Evolutionary conservation across 2,888 invertebrate species (phyloP).

Genomic region (Pammene fasciana): DNA sequence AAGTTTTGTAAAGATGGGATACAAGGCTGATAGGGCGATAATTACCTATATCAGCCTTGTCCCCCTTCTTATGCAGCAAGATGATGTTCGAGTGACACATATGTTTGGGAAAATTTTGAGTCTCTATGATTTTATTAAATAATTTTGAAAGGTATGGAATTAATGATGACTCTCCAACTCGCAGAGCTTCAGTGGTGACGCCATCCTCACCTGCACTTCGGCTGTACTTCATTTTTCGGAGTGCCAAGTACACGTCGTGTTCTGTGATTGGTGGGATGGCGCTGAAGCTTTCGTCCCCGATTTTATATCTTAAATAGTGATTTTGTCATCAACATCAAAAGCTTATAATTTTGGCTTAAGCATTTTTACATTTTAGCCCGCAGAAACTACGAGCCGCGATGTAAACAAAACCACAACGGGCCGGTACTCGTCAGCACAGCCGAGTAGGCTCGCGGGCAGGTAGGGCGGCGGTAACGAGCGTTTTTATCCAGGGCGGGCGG

Average conservation of each 20-base stretch:
- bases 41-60: too few species aligned
- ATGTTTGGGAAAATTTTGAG: too few species aligned
- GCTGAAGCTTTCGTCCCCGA: neutral
- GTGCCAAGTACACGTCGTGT: slow-evolving; percentile 1
- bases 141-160: neutral
- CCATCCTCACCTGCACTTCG: slow-evolving; percentile 3
- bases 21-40: too few species aligned
- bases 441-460: slow-evolving; percentile 39
- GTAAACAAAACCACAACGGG: slow-evolving; percentile 25
- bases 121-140: neutral
- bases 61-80: too few species aligned
- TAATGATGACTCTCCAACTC: neutral
- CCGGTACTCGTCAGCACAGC: slow-evolving; percentile 28
- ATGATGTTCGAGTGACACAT: too few species aligned
- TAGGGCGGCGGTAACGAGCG: slow-evolving; percentile 75
- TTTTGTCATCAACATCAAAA: too few species aligned
- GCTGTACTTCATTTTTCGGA: slow-evolving; percentile 7
- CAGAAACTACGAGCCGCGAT: slow-evolving; percentile 13
- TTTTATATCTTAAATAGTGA: too few species aligned
- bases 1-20: too few species aligned
- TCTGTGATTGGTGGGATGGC: slow-evolving; percentile 9
- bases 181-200: slow-evolving; percentile 13
- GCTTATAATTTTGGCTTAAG: too few species aligned
- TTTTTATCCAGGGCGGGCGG: slow-evolving; percentile 82
- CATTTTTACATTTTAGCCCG: neutral